phyloP scores from a whole-genome alignment of 2,113 vertebrate genomes.

The Diglossa brunneiventris region DNA sequence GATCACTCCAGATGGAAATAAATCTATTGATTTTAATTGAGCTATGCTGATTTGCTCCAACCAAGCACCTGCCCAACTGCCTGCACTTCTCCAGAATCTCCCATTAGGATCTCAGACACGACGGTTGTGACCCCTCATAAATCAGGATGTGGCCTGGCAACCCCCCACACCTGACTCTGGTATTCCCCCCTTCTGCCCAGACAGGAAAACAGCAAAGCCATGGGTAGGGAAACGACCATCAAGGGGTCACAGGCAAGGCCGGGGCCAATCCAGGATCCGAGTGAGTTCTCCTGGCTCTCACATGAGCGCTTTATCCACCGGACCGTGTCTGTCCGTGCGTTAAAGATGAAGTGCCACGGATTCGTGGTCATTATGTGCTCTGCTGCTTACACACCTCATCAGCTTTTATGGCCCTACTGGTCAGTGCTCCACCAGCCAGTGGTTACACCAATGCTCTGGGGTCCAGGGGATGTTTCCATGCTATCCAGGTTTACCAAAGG shows the following conservation, averaged over 20 bases:
- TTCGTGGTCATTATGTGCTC: neutral
- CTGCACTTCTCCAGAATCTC: neutral
- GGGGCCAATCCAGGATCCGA: neutral
- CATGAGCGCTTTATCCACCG: neutral
- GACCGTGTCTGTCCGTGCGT: neutral
- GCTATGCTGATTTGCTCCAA: neutral
- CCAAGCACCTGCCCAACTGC: neutral
- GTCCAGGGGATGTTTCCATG: neutral
- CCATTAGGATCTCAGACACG: neutral
- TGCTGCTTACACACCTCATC: neutral
- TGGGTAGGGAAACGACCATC: neutral
- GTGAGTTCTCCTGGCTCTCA: neutral
- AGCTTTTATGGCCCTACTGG: neutral
- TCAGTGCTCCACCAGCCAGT: neutral
- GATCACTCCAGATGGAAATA: constrained; percentile 9
- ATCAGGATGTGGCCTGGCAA: fast-evolving
- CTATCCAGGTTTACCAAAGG: neutral
- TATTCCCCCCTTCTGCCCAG: neutral
- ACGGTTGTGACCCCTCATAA: neutral
- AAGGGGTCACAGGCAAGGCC: neutral
- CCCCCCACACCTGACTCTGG: neutral
- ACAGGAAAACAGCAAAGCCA: neutral
- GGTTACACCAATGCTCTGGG: neutral
- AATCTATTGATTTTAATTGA: constrained; percentile 32
- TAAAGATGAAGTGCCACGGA: neutral